Conservation (phyloP, 23 tunicate species). For the Clavelina lepadiformis region DNA sequence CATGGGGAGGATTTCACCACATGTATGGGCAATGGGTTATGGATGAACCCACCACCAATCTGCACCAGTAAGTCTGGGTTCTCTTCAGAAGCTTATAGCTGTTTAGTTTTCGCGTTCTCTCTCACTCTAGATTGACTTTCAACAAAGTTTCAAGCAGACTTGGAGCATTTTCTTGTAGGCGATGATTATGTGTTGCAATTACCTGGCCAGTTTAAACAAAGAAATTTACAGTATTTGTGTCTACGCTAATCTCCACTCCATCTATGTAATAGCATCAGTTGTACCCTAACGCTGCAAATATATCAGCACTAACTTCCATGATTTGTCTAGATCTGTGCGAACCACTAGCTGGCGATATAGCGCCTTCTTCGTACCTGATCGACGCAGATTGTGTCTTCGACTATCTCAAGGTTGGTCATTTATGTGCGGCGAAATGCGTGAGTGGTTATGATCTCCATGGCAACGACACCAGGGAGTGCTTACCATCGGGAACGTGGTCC, state of each 20-base stretch:
- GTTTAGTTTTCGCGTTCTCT: background rate
- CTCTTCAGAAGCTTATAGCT: background rate
- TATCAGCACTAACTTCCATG: too few relatives aligned
- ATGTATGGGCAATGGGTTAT: conserved; percentile 74
- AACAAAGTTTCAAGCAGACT: too few relatives aligned
- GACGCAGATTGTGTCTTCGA: conserved; percentile 75
- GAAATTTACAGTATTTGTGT: too few relatives aligned
- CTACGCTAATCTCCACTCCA: too few relatives aligned
- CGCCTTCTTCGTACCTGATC: conserved; percentile 4
- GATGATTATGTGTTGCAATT: too few relatives aligned
- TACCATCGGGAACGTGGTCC: conserved; percentile 46
- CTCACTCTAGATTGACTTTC: background rate
- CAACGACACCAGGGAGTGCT: conserved; percentile 32
- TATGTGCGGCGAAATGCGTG: conserved; percentile 45
- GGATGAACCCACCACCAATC: conserved; percentile 62
- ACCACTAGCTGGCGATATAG: background rate
- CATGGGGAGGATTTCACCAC: conserved; percentile 34
- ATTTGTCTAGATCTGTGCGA: background rate
- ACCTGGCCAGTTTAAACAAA: too few relatives aligned
- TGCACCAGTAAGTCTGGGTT: conserved; percentile 39
- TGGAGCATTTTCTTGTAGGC: too few relatives aligned
- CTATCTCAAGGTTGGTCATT: conserved; percentile 29
- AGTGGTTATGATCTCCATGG: conserved; percentile 47
- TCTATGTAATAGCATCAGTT: too few relatives aligned
- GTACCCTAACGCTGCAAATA: too few relatives aligned